Base-by-base conservation (phyloP, 37 sponge, comb jelly and placozoan genomes). In the Corticium candelabrum region DNA sequence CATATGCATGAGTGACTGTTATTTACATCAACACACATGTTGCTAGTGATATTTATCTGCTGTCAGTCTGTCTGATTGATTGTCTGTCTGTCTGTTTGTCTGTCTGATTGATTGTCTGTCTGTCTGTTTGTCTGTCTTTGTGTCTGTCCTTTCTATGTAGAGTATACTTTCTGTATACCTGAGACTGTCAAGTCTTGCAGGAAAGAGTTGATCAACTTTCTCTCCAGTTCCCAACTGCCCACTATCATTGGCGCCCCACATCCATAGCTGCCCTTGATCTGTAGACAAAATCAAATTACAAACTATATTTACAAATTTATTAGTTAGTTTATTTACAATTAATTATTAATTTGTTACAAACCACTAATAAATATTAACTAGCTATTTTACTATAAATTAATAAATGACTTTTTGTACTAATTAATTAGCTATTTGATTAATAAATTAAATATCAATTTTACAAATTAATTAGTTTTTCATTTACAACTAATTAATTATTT, bases 161-260 rank as follows among this genome's bases (percentile, higher is more conserved):
- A n/a, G n/a, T n/a, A n/a, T n/a, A n/a, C n/a, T n/a, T n/a, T n/a
- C n/a, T n/a, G n/a, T n/a, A n/a, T n/a, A 50, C 62, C 62, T 50
- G 11, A 50, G 62, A 50, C 62, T 50, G 11, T 50, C 62, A 21
- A 50, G 11, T 50, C 21, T 50, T 50, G 62, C 62, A 27, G 62
- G 62, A 50, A 27, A 50, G 62, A 50, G 62, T 21, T 27, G 57
- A 34, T 86, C 69, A 15, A 41, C 77, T 2, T 27, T 39, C 38
- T 88, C 87, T 35, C 85, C 85, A 67, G 74, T 81, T 3, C 91
- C 95, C 27, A 90, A 83, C 75, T 94, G 91, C 4, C 91, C 89
- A 39, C 81, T 71, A 0, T 57, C 83, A 41, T 87, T 85, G 77
- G 84, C 80, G 0, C 93, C 93, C 93, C 93, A 92, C 82, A 84